Evolutionary conservation across 2,888 invertebrate species (phyloP).

Genomic region (Galeopsomyia nigrocyanea): DNA sequence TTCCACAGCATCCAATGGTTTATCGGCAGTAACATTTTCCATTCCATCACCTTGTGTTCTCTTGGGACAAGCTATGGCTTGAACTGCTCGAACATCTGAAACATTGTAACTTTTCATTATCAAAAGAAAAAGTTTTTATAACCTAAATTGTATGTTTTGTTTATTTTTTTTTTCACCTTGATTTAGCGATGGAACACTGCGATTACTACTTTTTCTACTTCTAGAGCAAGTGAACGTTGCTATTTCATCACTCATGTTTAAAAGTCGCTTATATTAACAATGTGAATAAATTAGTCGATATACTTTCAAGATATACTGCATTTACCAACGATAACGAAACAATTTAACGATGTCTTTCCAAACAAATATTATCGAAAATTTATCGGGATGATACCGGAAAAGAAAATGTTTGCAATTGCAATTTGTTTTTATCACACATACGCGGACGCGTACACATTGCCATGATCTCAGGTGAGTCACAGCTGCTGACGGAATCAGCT

Average conservation of each 20-base stretch:
- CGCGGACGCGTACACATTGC: too few species aligned
- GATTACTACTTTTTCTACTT: conserved; percentile 45
- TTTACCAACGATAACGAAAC: too few species aligned
- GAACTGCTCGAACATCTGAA: conserved; percentile 55
- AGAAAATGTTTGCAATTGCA: too few species aligned
- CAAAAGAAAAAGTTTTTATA: conserved; percentile 26
- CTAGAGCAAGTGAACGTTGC: conserved; percentile 45
- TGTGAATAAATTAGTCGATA: too few species aligned
- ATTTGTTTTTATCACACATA: too few species aligned
- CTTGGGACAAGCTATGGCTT: conserved; percentile 56
- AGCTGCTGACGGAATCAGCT: too few species aligned
- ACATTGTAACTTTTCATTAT: conserved; percentile 20
- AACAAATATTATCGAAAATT: too few species aligned
- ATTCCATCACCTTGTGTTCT: conserved; percentile 85
- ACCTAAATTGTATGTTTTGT: too few species aligned
- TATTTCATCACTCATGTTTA: conserved; percentile 38
- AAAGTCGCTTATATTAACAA: neutral
- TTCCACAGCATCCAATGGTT: conserved; percentile 48
- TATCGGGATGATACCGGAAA: too few species aligned
- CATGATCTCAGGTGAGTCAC: too few species aligned
- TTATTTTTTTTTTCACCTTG: conserved; percentile 31
- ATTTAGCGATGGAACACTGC: conserved; percentile 29
- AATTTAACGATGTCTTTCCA: too few species aligned
- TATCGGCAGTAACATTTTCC: conserved; percentile 71
- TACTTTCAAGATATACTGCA: too few species aligned